Conservation (phyloP, 2,113 vertebrate genomes). For the Pampusana beccarii region DNA sequence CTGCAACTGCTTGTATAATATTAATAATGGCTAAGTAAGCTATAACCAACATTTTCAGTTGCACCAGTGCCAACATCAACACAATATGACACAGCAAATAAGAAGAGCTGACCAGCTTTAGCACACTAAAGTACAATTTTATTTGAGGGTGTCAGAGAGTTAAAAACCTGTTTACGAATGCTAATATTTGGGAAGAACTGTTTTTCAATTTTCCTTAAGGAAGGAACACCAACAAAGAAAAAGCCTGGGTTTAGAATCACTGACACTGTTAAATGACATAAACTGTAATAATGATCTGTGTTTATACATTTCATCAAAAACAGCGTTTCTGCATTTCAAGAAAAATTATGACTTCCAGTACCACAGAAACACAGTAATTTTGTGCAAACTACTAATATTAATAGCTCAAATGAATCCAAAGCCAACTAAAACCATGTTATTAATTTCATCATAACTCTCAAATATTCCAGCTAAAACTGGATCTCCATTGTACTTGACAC, state of each 20-base stretch:
- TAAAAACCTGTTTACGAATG: neutral
- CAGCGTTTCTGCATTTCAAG: neutral
- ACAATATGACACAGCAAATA: neutral
- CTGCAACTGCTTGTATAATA: neutral
- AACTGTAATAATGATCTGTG: neutral
- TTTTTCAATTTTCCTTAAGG: neutral
- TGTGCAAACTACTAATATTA: neutral
- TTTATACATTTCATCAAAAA: neutral
- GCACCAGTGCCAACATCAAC: neutral
- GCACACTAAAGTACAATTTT: neutral
- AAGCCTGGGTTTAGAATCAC: neutral
- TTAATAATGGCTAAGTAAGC: neutral
- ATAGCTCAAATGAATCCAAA: neutral
- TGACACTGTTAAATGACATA: neutral
- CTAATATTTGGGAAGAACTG: neutral
- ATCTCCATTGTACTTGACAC: neutral
- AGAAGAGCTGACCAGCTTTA: neutral
- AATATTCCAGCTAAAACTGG: neutral
- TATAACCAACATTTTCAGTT: neutral
- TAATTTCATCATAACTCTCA: neutral
- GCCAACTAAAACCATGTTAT: neutral
- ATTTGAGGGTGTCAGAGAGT: neutral
- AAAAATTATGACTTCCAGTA: neutral
- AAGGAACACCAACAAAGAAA: neutral
- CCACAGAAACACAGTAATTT: neutral